Base-by-base conservation (phyloP, 2,113 vertebrate genomes). In the Neoarius graeffei region DNA sequence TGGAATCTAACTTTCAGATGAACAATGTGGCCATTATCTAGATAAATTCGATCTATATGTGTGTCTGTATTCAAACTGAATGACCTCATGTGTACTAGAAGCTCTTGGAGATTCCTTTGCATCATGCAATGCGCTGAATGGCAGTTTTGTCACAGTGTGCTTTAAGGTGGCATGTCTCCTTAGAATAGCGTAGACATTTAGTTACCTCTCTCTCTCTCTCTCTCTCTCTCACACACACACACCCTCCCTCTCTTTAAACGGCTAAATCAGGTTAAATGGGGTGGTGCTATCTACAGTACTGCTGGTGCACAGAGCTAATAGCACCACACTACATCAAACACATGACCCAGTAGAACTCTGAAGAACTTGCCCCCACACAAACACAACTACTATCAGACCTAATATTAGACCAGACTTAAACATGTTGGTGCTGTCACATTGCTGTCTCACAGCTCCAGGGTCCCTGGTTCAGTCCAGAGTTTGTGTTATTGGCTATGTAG, bases 201-300 rank as follows among this genome's bases (percentile, higher is more conserved):
- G 42, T 76, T 4, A 64, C 84, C 13, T 77, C 84, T 83, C 90
- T 91, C 60, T 60, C 50, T 79, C 80, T 15, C 64, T 84, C 69
- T 69, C 35, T 62, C 14, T n/a, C 35, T 80, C 23, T 87, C 54
- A 3, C 35, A 3, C 35, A 35, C 77, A 23, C 23, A 85, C 88
- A 88, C 9, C 88, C 73, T 81, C 71, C 79, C 52, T 91, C 67
- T 89, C 89, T 85, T 91, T 88, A 92, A 25, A 52, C 25, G 54
- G 74, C 74, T 54, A 54, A 93, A 93, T 92, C 88, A 92, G 88
- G 91, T 87, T 92, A 84, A 93, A 92, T 88, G 92, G 81, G 25
- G 3, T 77, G 50, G 23, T 77, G 74, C 73, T 48, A 76, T 11
- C 23, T 76, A 20, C 20, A 52, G 4, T 42, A 76, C 73, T 76